Base-by-base conservation (phyloP, 2,113 vertebrate genomes). In the Macquaria ambigua region DNA sequence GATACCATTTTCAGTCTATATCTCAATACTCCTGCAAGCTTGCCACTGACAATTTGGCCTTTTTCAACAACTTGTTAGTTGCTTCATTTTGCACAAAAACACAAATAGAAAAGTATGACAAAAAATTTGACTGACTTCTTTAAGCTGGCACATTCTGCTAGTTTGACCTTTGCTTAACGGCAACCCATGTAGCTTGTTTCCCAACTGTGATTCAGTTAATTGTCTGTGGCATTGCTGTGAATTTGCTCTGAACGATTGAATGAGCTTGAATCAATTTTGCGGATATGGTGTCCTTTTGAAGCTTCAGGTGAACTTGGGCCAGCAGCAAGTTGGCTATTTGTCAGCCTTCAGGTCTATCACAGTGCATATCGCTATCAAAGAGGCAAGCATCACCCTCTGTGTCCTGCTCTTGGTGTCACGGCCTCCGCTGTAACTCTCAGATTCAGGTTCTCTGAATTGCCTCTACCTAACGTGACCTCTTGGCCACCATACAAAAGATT, bases 401-500 rank as follows among this genome's bases (percentile, higher is more conserved):
- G 7, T 73, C 37, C n/a, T 75, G 71, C 50, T 66, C 25, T 37
- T 52, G 0, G 31, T 56, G 41, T 59, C 71, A 4, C 5, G 46
- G n/a, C 68, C 66, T 73, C 37, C 48, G 1, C 66, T 23, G 48
- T 20, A 82, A 37, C 31, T 72, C 8, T 78, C 70, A 41, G 25
- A 59, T 34, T 85, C 52, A 46, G 23, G 37, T 68, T 50, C 62
- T 67, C 31, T 39, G 31, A 77, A 77, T 84, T 66, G 52, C 59
- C 31, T 88, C 66, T 14, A 39, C 63, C 87, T 79, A 34, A 75
- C 55, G 8, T 63, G 76, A 91, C 86, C 85, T 77, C 53, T 71
- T 83, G 79, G 76, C 86, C 18, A 6, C 48, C 6, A 28, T 15
- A 91, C 78, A 83, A 82, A 81, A 84, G 83, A 84, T 82, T 21